Percentiles rank a stretch among this genome's conserved stretches.
These are phyloP conservation scores for Habroteleia sp. DNA, from an alignment of 2,888 invertebrate species.

Conservation along the genomic window DNA sequence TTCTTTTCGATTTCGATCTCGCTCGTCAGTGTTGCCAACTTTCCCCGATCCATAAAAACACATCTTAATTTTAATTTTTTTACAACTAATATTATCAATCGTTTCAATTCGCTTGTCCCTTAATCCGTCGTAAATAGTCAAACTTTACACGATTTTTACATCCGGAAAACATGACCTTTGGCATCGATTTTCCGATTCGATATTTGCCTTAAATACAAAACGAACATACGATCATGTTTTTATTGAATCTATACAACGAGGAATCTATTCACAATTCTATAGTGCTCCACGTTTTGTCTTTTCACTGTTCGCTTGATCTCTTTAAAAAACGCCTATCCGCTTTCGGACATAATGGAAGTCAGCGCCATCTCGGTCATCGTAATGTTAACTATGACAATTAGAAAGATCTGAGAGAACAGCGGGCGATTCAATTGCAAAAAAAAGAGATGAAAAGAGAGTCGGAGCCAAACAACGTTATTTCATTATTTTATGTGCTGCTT, in stretches of 20 bases:
- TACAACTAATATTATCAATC: conserved; percentile 43
- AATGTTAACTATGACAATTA: conserved; percentile 53
- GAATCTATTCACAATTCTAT: conserved; percentile 43
- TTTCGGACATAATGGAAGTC: conserved; percentile 58
- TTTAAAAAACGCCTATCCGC: conserved; percentile 30
- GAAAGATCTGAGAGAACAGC: conserved; percentile 53
- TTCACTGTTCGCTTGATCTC: conserved; percentile 1
- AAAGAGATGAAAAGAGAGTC: conserved; percentile 47
- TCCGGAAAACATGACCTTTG: conserved; percentile 39
- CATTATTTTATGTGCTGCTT: conserved; percentile 1
- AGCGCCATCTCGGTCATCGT: conserved; percentile 47
- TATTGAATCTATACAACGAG: conserved; percentile 47
- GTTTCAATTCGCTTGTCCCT: conserved; percentile 37
- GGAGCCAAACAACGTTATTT: conserved; percentile 55
- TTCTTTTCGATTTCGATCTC: not conserved
- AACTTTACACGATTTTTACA: conserved; percentile 60
- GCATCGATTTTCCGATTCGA: conserved; percentile 47
- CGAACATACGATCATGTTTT: conserved; percentile 21
- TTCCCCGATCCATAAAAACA: conserved; percentile 11
- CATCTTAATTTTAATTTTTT: conserved; percentile 22
- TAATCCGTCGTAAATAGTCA: conserved; percentile 24
- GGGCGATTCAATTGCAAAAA: conserved; percentile 48
- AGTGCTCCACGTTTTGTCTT: conserved; percentile 7
- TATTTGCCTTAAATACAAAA: conserved; percentile 42
- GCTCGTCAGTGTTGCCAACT: conserved; percentile 5